phyloP scores from a whole-genome alignment of 2,888 invertebrate species.

The Xylota sylvarum region DNA sequence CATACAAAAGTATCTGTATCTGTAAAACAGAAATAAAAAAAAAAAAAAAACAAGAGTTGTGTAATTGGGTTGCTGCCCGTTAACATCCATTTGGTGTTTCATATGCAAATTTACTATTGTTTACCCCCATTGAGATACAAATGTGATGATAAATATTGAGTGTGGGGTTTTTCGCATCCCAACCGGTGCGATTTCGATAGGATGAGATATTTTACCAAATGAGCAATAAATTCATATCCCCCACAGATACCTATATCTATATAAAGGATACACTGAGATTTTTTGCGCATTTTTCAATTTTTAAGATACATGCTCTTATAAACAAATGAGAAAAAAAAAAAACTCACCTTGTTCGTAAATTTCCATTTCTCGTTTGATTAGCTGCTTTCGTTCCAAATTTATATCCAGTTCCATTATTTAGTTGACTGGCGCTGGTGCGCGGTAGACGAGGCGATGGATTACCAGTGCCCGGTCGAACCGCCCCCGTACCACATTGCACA shows the following conservation, averaged over 20 bases:
- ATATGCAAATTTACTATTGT: constrained; percentile 31
- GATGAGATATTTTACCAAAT: neutral
- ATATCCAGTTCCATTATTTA: constrained; percentile 83
- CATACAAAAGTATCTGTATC: constrained; percentile 35
- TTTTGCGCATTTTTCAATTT: constrained; percentile 8
- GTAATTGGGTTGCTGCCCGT: constrained; percentile 46
- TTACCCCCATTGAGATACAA: neutral
- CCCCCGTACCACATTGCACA: constrained; percentile 79
- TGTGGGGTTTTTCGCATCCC: neutral
- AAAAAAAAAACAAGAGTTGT: constrained; percentile 16
- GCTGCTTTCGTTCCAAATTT: constrained; percentile 83
- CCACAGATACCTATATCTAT: neutral
- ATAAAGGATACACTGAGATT: neutral
- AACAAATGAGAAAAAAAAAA: constrained; percentile 84
- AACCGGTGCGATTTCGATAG: neutral
- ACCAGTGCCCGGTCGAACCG: constrained; percentile 82
- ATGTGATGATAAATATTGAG: neutral
- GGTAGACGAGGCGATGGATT: constrained; percentile 86
- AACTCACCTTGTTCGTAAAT: constrained; percentile 84
- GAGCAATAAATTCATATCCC: neutral
- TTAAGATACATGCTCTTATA: neutral
- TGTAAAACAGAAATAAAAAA: no score
- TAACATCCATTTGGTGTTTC: constrained; percentile 25
- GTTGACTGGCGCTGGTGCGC: constrained; percentile 87
- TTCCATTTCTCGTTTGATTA: constrained; percentile 84